A percentile compares a stretch with the other conserved stretches of the same genome.
Evolutionary conservation across 2,113 vertebrate genomes (phyloP).

Genomic region (Sylvia atricapilla): DNA sequence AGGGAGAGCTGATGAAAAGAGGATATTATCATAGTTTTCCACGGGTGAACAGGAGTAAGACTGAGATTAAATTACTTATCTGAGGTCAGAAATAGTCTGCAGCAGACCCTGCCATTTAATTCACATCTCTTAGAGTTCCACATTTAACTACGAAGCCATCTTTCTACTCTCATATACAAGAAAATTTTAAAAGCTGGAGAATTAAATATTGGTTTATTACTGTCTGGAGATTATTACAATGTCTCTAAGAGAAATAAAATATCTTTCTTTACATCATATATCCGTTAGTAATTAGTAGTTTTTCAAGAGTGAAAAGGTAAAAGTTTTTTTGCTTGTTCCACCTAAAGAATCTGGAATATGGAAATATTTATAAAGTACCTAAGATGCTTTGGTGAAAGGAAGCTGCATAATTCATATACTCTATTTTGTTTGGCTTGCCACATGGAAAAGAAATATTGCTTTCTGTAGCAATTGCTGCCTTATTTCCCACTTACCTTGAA

Average conservation of each 20-base stretch:
- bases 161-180: not conserved
- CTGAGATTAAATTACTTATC: not conserved
- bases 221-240: not conserved
- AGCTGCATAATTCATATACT: not conserved
- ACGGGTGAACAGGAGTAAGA: not conserved
- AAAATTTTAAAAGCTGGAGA: not conserved
- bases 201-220: not conserved
- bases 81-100: not conserved
- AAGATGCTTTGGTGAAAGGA: conserved; percentile 6
- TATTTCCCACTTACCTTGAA: not conserved
- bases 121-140: not conserved
- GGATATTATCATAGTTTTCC: conserved; percentile 1
- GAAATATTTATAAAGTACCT: conserved; percentile 39
- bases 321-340: not conserved
- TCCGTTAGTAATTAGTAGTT: not conserved
- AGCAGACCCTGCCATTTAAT: not conserved
- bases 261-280: not conserved
- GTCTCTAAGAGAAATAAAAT: not conserved
- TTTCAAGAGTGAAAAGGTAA: not conserved
- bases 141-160: not conserved
- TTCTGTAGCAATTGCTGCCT: not conserved
- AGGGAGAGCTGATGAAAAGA: conserved; percentile 12
- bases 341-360: not conserved
- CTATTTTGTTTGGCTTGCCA: conserved; percentile 13
- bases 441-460: not conserved